Conservation (phyloP, 2,113 vertebrate species). For the Carassius carassius region DNA sequence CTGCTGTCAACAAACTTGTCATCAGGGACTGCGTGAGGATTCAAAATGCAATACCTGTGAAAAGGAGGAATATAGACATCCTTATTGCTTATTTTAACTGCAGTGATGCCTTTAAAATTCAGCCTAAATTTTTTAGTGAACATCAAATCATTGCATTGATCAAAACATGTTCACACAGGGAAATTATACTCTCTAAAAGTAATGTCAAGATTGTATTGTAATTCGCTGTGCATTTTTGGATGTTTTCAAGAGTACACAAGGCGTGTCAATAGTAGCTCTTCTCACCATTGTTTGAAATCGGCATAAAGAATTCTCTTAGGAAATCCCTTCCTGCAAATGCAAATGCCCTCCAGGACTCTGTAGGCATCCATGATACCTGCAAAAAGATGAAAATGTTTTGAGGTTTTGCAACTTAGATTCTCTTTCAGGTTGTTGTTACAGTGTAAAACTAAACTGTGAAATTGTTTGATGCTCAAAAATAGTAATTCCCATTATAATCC, state of each 20-base stretch:
- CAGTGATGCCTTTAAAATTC: background rate
- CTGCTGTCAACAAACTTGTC: constrained; percentile 93
- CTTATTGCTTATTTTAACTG: background rate
- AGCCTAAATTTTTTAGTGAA: background rate
- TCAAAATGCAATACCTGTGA: constrained; percentile 89
- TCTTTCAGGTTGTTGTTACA: background rate
- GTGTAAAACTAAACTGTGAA: background rate
- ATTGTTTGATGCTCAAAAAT: background rate
- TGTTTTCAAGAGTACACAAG: background rate
- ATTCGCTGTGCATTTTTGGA: background rate
- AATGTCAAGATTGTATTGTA: background rate
- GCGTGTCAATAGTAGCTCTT: background rate
- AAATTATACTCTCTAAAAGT: background rate
- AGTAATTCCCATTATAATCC: background rate
- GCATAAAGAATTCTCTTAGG: constrained; percentile 81
- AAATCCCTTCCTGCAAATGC: constrained; percentile 86
- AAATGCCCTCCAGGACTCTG: constrained; percentile 83
- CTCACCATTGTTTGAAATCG: constrained; percentile 83
- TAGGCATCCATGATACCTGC: constrained; percentile 82
- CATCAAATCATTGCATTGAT: background rate
- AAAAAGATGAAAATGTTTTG: background rate
- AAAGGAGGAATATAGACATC: constrained; percentile 10
- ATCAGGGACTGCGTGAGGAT: constrained; percentile 89
- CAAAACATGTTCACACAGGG: background rate
- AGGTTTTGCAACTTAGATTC: background rate